Base-by-base conservation (phyloP, 2,888 invertebrate species). In the Agrotis clavis region DNA sequence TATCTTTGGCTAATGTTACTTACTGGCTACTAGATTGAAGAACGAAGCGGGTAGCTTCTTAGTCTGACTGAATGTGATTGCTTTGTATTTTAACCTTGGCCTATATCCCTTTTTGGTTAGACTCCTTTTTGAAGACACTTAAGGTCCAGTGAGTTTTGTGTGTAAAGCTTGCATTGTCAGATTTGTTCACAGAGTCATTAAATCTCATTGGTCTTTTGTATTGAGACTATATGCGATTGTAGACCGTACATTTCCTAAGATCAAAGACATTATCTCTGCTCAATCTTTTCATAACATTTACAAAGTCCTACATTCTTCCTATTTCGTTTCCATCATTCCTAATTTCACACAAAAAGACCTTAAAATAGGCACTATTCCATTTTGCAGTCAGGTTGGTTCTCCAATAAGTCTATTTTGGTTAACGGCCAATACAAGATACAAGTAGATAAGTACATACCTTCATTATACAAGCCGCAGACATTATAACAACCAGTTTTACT, bases 401-500 rank as follows among this genome's bases (percentile, higher is more conserved):
- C 54, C 4, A 57, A 53, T 59, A 63, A 57, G 25, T 30, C 19
- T 16, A 67, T 73, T 56, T 73, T 66, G 30, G 16, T 19, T 60
- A 66, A 62, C 57, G 41, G 54, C 57, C 19, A 47, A 47, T 18
- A 41, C 4, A 41, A 41, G 21, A 56, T 56, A 62, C 64, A 53
- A 62, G 53, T 68, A 71, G 50, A 62, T 59, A 80, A 70, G 21
- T 63, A 56, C 30, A 35, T 48, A 57, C 62, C 62, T 82, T 56
- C 59, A 72, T 77, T 71, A 65, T 63, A 67, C 62, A 53, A 65
- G 50, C 51, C 19, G 45, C 48, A 13, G 54, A 70, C 64, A 79
- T 68, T 67, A 66, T 47, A 74, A 51, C 70, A 82, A 82, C 82
- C 65, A 56, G 82, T 72, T 72, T 79, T 19, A 68, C 72, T 60